phyloP scores from a whole-genome alignment of 2,797 vertebrate species.

The Rousettus madagascariensis region DNA sequence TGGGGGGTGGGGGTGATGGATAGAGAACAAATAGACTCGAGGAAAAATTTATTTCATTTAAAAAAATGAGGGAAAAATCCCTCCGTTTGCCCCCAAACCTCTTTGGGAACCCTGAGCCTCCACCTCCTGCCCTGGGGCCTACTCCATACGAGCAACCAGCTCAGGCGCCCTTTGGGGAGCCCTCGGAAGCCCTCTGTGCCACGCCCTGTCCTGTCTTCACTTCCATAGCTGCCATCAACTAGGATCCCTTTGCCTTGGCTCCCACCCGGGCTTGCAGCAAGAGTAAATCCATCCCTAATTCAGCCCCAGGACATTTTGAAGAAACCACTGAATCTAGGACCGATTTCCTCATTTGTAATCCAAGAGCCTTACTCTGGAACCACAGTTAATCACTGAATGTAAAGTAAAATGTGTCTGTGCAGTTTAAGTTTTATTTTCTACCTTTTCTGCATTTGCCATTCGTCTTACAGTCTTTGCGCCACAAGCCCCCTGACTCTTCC shows the following conservation, averaged over 20 bases:
- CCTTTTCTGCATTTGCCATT: background rate
- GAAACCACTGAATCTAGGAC: background rate
- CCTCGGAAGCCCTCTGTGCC: background rate
- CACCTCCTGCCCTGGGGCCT: background rate
- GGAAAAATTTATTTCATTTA: background rate
- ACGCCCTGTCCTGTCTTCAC: background rate
- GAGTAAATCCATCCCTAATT: background rate
- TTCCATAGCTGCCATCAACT: background rate
- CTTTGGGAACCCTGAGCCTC: background rate
- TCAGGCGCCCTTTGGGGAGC: no score
- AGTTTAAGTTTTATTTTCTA: background rate
- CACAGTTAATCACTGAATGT: background rate
- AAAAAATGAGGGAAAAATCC: background rate
- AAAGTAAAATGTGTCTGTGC: background rate
- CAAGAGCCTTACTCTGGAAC: background rate
- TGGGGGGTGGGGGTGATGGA: background rate
- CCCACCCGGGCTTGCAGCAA: no score
- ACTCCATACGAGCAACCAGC: background rate
- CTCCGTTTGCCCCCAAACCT: background rate
- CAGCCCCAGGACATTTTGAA: background rate
- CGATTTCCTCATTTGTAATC: background rate
- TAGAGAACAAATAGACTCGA: background rate
- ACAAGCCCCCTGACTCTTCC: background rate
- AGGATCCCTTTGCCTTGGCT: background rate
- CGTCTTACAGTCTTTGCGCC: background rate